Percentiles rank a stretch among this genome's conserved stretches.
These are phyloP conservation scores for Plectropomus leopardus DNA, from an alignment of 2,113 vertebrate species.

Conservation along the genomic window DNA sequence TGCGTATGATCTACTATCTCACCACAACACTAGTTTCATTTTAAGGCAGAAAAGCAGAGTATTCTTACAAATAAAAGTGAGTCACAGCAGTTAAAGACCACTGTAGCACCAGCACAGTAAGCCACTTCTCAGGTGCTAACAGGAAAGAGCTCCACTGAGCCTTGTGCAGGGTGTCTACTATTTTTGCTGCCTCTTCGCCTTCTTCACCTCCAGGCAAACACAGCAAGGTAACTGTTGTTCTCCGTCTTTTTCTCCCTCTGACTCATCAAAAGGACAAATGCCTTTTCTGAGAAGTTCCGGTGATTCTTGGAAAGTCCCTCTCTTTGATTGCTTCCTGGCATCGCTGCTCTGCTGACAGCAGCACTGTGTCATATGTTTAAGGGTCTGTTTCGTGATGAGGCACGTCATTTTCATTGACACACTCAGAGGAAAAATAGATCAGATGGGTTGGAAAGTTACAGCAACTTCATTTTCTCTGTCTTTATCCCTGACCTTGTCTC, in stretches of 20 bases:
- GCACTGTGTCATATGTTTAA: constrained; percentile 21
- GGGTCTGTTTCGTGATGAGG: constrained; percentile 6
- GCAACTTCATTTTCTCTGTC: constrained; percentile 17
- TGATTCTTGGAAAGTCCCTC: constrained; percentile 57
- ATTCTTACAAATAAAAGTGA: not conserved
- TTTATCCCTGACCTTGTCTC: constrained; percentile 26
- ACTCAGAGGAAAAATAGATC: not conserved
- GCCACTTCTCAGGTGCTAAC: not conserved
- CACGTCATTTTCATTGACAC: constrained; percentile 3
- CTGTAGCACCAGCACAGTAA: not conserved
- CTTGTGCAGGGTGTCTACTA: not conserved
- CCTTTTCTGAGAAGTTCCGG: constrained; percentile 43
- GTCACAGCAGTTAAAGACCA: not conserved
- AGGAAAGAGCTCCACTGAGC: not conserved
- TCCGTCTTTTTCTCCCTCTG: constrained; percentile 27
- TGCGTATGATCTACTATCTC: too few relatives aligned
- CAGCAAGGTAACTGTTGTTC: not conserved
- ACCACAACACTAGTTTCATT: not conserved
- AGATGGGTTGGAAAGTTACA: not conserved
- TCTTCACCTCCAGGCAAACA: constrained; percentile 34
- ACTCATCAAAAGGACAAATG: constrained; percentile 57
- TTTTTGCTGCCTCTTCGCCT: constrained; percentile 27
- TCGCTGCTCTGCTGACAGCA: not conserved
- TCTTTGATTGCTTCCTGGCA: constrained; percentile 56
- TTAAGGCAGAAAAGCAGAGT: not conserved